Evolutionary conservation across 2,888 invertebrate species (phyloP).

Genomic region (Philopedon plagiatum): DNA sequence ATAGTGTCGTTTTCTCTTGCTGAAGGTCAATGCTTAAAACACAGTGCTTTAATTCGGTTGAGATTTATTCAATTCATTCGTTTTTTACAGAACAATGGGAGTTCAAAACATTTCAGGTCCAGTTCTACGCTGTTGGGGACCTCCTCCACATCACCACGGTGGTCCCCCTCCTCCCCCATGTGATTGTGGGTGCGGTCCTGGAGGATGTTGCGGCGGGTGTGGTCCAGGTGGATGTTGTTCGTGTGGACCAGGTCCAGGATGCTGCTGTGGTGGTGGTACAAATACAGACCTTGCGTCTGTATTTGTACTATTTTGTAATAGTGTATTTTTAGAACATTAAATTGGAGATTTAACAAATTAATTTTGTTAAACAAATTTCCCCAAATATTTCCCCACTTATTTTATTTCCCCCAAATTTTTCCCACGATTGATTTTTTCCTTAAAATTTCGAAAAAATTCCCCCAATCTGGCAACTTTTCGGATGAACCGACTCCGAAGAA

Average conservation of each 20-base stretch:
- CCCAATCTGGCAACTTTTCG: too few species aligned
- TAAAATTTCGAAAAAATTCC: too few species aligned
- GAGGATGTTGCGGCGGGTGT: slow-evolving; percentile 1
- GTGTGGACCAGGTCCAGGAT: slow-evolving; percentile 20
- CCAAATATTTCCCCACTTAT: too few species aligned
- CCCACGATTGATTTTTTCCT: too few species aligned
- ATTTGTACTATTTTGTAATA: slow-evolving; percentile 8
- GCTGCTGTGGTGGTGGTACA: neutral
- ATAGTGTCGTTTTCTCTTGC: too few species aligned
- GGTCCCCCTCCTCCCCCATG: slow-evolving; percentile 6
- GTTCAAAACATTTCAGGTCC: neutral
- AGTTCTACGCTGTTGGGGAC: slow-evolving; percentile 8
- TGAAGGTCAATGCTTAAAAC: too few species aligned
- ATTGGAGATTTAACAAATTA: too few species aligned
- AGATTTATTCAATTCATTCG: too few species aligned
- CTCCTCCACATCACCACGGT: slow-evolving; percentile 12
- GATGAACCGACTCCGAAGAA: too few species aligned
- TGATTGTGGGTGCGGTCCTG: slow-evolving; percentile 1
- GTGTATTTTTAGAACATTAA: neutral
- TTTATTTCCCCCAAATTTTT: too few species aligned
- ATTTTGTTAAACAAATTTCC: too few species aligned
- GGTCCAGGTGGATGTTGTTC: slow-evolving; percentile 11
- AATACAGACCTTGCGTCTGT: neutral
- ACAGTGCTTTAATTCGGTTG: too few species aligned
- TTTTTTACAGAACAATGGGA: neutral